Evolutionary conservation across 2,888 invertebrate genomes (phyloP).

Genomic region (Tipula helvola): DNA sequence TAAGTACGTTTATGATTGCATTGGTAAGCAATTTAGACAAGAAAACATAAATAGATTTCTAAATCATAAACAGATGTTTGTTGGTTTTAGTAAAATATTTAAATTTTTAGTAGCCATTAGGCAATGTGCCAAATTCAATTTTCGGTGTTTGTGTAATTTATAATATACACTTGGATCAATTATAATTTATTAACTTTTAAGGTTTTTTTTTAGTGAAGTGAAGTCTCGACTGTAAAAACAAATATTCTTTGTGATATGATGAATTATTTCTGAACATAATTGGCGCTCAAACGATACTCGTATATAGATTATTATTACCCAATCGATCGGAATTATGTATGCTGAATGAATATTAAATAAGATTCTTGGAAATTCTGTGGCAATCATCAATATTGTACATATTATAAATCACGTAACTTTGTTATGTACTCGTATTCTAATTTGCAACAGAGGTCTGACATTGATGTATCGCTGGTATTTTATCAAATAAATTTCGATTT

Average conservation of each 20-base stretch:
- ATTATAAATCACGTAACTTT: neutral
- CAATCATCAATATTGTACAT: neutral
- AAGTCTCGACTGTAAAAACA: neutral
- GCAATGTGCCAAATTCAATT: neutral
- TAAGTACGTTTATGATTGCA: neutral
- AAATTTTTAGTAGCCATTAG: neutral
- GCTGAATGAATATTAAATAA: neutral
- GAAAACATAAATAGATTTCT: neutral
- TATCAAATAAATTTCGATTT: neutral
- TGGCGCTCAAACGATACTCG: neutral
- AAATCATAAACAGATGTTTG: neutral
- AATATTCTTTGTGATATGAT: neutral
- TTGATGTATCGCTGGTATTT: neutral
- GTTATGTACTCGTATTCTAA: neutral
- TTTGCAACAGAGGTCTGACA: neutral
- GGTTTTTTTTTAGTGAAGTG: neutral
- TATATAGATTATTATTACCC: neutral
- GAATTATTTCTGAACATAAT: neutral
- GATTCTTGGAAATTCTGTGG: neutral
- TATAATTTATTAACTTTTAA: neutral
- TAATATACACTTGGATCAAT: neutral
- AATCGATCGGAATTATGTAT: neutral
- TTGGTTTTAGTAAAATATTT: neutral
- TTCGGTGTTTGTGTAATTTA: neutral
- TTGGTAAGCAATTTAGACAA: neutral